Evolutionary conservation across 2,113 vertebrate species (phyloP).

Genomic region (Calyptomena viridis): DNA sequence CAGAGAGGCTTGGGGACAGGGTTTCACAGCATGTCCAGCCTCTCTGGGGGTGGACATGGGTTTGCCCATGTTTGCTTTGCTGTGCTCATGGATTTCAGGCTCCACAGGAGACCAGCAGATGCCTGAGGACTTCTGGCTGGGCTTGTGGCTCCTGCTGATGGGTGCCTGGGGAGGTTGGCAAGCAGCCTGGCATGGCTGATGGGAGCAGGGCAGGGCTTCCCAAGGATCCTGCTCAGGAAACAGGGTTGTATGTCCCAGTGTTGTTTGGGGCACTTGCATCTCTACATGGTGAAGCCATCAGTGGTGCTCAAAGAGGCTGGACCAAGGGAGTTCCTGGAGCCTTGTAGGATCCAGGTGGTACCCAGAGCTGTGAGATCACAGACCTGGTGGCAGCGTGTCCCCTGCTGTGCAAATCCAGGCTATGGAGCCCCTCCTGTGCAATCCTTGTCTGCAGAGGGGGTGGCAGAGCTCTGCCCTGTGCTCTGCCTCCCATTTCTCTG

Average conservation of each 20-base stretch:
- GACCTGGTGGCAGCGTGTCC: not conserved
- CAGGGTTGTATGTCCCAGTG: not conserved
- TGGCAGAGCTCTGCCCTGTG: not conserved
- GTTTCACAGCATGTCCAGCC: not conserved
- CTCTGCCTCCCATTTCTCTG: not conserved
- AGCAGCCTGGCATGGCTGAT: not conserved
- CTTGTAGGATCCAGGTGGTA: not conserved
- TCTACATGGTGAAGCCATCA: not conserved
- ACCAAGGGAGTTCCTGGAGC: not conserved
- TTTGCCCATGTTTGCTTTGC: not conserved
- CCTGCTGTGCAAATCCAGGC: not conserved
- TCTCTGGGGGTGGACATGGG: not conserved
- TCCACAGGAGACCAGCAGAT: accelerated
- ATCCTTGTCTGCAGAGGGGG: not conserved
- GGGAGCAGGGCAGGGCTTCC: not conserved
- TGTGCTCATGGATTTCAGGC: not conserved
- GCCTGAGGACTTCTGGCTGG: not conserved
- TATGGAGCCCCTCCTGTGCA: not conserved
- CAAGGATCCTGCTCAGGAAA: not conserved
- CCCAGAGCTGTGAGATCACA: not conserved
- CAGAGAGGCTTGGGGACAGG: not conserved
- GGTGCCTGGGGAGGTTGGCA: not conserved
- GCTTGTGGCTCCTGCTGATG: not conserved
- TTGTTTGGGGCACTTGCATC: not conserved
- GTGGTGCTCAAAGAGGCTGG: not conserved